These are phyloP conservation scores for Pica pica DNA, from an alignment of 2,113 vertebrate species.

Conservation along the genomic window DNA sequence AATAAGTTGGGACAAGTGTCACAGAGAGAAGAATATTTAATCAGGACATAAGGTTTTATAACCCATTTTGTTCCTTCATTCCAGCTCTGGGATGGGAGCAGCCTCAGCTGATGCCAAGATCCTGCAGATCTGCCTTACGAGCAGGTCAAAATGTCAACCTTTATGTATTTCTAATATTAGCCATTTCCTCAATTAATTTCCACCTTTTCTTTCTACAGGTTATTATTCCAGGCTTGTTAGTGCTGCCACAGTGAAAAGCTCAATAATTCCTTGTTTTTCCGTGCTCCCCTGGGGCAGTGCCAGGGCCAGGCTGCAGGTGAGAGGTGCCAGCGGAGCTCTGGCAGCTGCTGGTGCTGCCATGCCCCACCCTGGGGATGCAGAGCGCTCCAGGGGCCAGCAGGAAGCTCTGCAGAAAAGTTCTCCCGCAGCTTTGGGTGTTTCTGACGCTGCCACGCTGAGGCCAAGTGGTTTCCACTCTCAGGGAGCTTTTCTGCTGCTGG, in stretches of 20 bases:
- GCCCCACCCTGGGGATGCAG: rapidly evolving
- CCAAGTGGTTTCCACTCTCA: not conserved
- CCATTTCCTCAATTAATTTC: not conserved
- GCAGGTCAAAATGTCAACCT: not conserved
- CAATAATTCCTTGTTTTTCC: not conserved
- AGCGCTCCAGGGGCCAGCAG: not conserved
- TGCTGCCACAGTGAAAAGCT: not conserved
- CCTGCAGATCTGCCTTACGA: not conserved
- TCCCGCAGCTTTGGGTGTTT: not conserved
- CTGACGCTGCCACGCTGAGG: not conserved
- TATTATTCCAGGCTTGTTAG: not conserved
- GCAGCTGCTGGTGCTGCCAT: too few species aligned
- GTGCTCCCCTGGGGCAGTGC: not conserved
- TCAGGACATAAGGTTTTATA: not conserved
- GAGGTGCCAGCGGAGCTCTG: not conserved
- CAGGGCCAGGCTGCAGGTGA: not conserved
- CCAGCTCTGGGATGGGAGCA: not conserved
- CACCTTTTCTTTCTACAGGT: not conserved
- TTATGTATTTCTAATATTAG: not conserved
- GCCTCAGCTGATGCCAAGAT: not conserved
- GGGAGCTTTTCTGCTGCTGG: not conserved
- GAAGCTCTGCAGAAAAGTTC: not conserved
- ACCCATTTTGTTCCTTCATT: not conserved
- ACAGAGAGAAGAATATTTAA: not conserved
- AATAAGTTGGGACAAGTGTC: not conserved